Evolutionary conservation across 2,888 invertebrate genomes (phyloP).

Genomic region (Ormyrus rosae): DNA sequence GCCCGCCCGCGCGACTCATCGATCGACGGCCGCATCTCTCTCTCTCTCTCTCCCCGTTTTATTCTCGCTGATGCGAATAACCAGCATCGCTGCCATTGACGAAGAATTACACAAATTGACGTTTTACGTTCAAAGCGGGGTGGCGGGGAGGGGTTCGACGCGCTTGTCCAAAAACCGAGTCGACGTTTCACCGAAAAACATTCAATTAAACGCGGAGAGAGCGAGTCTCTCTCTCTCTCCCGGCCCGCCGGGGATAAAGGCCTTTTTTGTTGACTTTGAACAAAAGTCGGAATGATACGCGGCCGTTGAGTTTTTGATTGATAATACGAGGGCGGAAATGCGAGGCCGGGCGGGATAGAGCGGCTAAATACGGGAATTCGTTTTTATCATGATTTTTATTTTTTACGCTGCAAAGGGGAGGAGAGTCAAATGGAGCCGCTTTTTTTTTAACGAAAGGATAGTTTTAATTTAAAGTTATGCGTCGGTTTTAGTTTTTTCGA

Average conservation of each 20-base stretch:
- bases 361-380: too few relatives aligned
- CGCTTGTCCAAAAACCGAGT: conserved; percentile 16
- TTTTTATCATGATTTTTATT: neutral
- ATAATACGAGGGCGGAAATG: too few relatives aligned
- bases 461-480: too few relatives aligned
- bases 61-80: conserved; percentile 36
- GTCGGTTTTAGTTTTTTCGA: too few relatives aligned
- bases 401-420: neutral
- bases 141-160: neutral
- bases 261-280: too few relatives aligned
- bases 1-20: neutral
- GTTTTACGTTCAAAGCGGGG: conserved; percentile 29
- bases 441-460: too few relatives aligned
- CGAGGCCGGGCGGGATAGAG: too few relatives aligned
- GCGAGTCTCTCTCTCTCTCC: too few relatives aligned
- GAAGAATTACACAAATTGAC: conserved; percentile 50
- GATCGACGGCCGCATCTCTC: conserved; percentile 3
- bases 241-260: too few relatives aligned
- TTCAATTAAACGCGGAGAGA: conserved; percentile 17
- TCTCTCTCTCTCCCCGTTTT: neutral
- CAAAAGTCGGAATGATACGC: too few relatives aligned
- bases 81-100: conserved; percentile 35
- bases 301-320: too few relatives aligned
- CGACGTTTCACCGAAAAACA: conserved; percentile 17
- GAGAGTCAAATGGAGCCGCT: too few relatives aligned